phyloP scores from a whole-genome alignment of 2,888 invertebrate species.

The Monoplex corrugatus region DNA sequence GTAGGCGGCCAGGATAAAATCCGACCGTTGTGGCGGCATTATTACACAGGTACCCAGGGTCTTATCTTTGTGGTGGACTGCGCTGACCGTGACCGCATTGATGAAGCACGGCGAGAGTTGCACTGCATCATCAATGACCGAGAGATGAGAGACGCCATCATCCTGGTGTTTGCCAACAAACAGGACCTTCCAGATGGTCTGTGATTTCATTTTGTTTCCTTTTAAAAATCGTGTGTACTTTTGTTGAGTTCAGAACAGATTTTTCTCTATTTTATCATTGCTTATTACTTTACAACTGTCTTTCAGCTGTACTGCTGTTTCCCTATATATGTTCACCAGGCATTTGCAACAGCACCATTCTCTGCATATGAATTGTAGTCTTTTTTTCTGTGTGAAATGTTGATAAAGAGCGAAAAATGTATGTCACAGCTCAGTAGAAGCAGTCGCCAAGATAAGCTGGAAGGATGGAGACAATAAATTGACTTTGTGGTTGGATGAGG shows the following conservation, averaged over 20 bases:
- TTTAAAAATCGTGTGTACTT: no score
- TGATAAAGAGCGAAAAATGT: no score
- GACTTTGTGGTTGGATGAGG: no score
- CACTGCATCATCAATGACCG: conserved; percentile 99
- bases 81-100: conserved; percentile 98
- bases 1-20: conserved; percentile 99
- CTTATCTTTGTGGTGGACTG: conserved; percentile 99
- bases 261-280: neutral
- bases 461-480: no score
- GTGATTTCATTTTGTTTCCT: conserved; percentile 28
- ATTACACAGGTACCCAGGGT: conserved; percentile 96
- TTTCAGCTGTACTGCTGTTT: no score
- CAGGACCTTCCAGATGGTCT: conserved; percentile 97
- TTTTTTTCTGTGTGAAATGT: no score
- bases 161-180: conserved; percentile 99
- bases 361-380: no score
- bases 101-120: conserved; percentile 98
- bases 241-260: no score
- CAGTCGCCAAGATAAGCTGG: no score
- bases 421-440: no score
- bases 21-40: conserved; percentile 99
- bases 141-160: conserved; percentile 99
- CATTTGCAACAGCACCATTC: no score
- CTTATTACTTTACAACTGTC: neutral
- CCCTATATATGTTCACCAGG: no score